Conservation (phyloP, 2,888 invertebrate genomes). For the Diplazon laetatorius region DNA sequence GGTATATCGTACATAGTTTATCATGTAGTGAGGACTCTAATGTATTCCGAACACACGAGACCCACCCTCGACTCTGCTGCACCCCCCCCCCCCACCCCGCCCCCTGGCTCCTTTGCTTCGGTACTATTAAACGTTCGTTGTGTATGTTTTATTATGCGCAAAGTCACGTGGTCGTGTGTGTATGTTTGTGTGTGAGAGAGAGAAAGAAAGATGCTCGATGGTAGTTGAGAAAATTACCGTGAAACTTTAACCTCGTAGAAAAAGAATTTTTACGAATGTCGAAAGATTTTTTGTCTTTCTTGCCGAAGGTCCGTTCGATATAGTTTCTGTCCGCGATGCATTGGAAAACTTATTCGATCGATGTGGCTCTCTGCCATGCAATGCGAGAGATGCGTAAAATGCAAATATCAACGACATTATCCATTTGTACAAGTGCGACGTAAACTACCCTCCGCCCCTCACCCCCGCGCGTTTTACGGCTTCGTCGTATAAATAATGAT, state of each 20-base stretch:
- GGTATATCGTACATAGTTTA: constrained; percentile 18
- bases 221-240: constrained; percentile 28
- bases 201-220: no score
- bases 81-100: no score
- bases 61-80: no score
- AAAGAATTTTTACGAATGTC: constrained; percentile 27
- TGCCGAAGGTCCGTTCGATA: background rate
- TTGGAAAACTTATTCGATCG: constrained; percentile 21
- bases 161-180: background rate
- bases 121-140: constrained; percentile 22
- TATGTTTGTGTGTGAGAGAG: no score
- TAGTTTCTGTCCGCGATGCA: constrained; percentile 4
- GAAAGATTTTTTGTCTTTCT: constrained; percentile 20
- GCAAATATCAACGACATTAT: constrained; percentile 26
- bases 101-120: background rate
- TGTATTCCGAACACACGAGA: constrained; percentile 40
- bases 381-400: constrained; percentile 26
- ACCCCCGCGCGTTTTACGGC: no score
- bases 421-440: background rate
- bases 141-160: background rate
- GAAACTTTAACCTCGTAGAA: constrained; percentile 18
- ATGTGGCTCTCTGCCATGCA: constrained; percentile 36
- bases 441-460: no score
- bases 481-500: constrained; percentile 1
- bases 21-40: constrained; percentile 27